A percentile compares a stretch with the other conserved stretches of the same genome.
Conservation (phyloP, 2,113 vertebrate genomes). For the Dunckerocampus dactyliophorus region DNA sequence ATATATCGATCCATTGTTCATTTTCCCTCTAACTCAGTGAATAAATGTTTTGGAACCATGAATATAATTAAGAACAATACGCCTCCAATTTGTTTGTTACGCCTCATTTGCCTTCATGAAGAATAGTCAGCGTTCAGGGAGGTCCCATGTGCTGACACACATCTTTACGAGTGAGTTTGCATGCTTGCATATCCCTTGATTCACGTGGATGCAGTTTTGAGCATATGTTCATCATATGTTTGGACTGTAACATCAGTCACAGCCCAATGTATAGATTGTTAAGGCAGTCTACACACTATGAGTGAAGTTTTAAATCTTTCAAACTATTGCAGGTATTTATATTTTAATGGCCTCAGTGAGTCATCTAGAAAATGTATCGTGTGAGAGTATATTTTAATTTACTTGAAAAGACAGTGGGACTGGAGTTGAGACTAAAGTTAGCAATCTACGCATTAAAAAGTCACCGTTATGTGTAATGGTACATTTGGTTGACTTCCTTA, state of each 20-base stretch:
- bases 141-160: conserved; percentile 14
- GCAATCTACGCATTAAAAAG: neutral
- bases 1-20: neutral
- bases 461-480: too few species aligned
- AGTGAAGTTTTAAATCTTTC: neutral
- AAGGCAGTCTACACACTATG: neutral
- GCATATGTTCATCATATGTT: conserved; percentile 3
- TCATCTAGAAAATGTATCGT: neutral
- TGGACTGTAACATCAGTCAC: conserved; percentile 11
- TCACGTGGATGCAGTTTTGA: neutral
- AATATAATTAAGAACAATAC: neutral
- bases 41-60: neutral
- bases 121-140: conserved; percentile 9
- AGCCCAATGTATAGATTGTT: neutral
- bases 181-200: neutral
- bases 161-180: neutral
- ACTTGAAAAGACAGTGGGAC: too few species aligned
- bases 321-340: neutral
- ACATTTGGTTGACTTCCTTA: too few species aligned
- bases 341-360: neutral
- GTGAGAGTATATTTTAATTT: neutral
- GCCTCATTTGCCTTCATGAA: conserved; percentile 24
- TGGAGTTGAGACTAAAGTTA: neutral
- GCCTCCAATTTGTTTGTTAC: conserved; percentile 29
- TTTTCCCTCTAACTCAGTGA: neutral